These are phyloP conservation scores for Pristionchus japonicus DNA, from an alignment of 2,888 invertebrate genomes.

Conservation along the genomic window DNA sequence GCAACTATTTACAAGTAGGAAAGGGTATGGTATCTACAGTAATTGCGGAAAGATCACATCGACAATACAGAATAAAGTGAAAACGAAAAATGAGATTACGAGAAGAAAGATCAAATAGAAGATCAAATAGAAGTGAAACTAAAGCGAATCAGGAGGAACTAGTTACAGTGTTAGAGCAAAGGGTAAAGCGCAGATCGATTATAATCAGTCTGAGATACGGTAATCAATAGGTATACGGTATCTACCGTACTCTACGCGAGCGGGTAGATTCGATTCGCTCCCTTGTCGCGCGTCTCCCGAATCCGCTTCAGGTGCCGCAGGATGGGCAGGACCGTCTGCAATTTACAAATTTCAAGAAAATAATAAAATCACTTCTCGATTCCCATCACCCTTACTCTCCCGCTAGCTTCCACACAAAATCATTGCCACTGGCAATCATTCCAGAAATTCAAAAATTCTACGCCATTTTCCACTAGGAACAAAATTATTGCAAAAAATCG, in stretches of 20 bases:
- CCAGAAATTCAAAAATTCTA: too few species aligned
- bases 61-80: neutral
- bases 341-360: neutral
- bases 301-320: constrained; percentile 2
- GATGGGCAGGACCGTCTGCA: constrained; percentile 29
- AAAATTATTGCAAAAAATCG: neutral
- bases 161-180: too few species aligned
- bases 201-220: neutral
- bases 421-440: too few species aligned
- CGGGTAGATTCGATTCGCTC: constrained; percentile 13
- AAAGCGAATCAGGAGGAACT: too few species aligned
- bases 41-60: neutral
- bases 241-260: neutral
- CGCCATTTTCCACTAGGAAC: too few species aligned
- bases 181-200: neutral
- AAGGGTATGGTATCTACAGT: neutral
- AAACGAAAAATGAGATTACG: neutral
- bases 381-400: too few species aligned
- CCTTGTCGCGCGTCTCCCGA: constrained; percentile 18
- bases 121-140: too few species aligned
- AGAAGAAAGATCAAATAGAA: neutral
- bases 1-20: neutral
- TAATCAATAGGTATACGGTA: too few species aligned
- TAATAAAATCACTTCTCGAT: too few species aligned
- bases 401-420: too few species aligned